Evolutionary conservation across 2,797 vertebrate species (phyloP).

Genomic region (Danio choprae): DNA sequence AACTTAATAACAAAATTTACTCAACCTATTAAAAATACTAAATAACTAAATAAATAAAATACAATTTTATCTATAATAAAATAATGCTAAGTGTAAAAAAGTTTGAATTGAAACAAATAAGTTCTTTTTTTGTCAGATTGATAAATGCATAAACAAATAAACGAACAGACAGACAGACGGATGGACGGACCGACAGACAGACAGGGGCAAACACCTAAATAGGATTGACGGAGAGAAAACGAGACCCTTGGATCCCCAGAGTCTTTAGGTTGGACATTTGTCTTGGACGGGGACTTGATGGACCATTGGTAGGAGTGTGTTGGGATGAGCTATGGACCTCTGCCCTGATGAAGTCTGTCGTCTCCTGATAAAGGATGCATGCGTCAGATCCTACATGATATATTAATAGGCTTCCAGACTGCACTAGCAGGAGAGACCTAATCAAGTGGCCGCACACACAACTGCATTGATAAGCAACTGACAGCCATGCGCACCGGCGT

Average conservation of each 20-base stretch:
- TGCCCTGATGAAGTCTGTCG: conserved; percentile 29
- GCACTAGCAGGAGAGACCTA: conserved; percentile 28
- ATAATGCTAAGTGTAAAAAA: too few relatives aligned
- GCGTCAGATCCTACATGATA: conserved; percentile 23
- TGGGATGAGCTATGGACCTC: conserved; percentile 27
- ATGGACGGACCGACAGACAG: too few relatives aligned
- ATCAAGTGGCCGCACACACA: conserved; percentile 17
- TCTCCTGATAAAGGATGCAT: conserved; percentile 34
- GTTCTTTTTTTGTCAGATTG: too few relatives aligned
- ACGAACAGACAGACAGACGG: too few relatives aligned
- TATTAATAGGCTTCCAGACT: conserved; percentile 29
- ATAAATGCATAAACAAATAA: too few relatives aligned
- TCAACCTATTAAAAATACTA: too few relatives aligned
- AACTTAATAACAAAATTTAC: too few relatives aligned
- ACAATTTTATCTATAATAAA: too few relatives aligned
- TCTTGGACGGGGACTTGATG: conserved; percentile 52
- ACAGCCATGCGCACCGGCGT: conserved; percentile 29
- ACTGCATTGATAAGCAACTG: conserved; percentile 37
- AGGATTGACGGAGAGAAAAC: conserved; percentile 12
- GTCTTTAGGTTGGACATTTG: conserved; percentile 64
- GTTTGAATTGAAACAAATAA: too few relatives aligned
- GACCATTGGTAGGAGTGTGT: background rate
- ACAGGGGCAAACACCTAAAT: background rate
- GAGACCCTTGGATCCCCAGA: conserved; percentile 31
- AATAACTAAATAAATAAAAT: too few relatives aligned